phyloP scores from a whole-genome alignment of 2,113 vertebrate species.

The Butorides virescens region DNA sequence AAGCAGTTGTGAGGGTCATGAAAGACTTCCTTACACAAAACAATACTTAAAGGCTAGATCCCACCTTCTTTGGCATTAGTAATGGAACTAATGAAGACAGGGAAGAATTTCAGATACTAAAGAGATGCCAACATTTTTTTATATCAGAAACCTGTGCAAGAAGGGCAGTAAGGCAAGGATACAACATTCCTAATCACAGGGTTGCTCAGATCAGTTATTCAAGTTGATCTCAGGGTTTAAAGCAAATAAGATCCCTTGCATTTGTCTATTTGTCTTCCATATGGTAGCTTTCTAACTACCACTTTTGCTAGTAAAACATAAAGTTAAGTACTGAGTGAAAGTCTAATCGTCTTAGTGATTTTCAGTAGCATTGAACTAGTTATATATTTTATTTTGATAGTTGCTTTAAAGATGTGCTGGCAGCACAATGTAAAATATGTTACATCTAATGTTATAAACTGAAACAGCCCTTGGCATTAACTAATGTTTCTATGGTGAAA shows the following conservation, averaged over 20 bases:
- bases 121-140: background rate
- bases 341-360: background rate
- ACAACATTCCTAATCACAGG: background rate
- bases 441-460: background rate
- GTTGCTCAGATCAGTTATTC: background rate
- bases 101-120: background rate
- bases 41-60: background rate
- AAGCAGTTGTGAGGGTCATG: background rate
- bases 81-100: background rate
- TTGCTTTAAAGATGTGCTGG: background rate
- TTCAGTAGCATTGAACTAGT: background rate
- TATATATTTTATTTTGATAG: background rate
- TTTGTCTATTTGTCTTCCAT: slow-evolving; percentile 15
- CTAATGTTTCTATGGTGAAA: background rate
- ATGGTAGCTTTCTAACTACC: background rate
- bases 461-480: background rate
- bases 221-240: background rate
- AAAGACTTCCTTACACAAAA: background rate
- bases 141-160: background rate
- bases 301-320: background rate
- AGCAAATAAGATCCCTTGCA: background rate
- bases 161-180: background rate
- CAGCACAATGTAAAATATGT: background rate
- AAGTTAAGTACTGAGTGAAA: background rate
- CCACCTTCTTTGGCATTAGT: background rate